Percentiles rank a stretch among this genome's conserved stretches.
phyloP scores from a whole-genome alignment of 2,797 vertebrate species.

The Leucoraja ocellata region DNA sequence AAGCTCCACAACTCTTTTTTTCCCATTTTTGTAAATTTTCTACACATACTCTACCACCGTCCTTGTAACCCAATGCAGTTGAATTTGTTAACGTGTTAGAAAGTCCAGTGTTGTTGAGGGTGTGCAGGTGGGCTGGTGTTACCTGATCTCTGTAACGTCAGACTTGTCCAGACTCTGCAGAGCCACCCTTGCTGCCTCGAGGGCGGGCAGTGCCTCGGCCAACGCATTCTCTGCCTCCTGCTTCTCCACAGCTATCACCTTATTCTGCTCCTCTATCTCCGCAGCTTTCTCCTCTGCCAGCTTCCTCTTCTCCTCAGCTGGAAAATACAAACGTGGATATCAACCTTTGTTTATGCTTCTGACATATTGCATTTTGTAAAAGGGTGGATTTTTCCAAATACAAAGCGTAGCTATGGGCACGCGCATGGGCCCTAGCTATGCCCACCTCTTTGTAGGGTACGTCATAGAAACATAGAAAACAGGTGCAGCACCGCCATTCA shows the following conservation, averaged over 20 bases:
- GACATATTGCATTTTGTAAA: not conserved
- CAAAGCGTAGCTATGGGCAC: no score
- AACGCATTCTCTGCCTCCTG: slow-evolving; percentile 76
- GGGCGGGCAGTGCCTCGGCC: slow-evolving; percentile 78
- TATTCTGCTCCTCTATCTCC: slow-evolving; percentile 89
- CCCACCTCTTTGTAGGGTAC: no score
- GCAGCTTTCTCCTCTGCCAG: slow-evolving; percentile 81
- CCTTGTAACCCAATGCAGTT: not conserved
- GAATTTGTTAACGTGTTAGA: not conserved
- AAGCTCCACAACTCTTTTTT: not conserved
- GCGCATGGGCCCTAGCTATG: no score
- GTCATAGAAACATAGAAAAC: no score
- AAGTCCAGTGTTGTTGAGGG: no score
- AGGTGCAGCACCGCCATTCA: no score
- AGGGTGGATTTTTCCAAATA: no score
- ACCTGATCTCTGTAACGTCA: slow-evolving; percentile 95
- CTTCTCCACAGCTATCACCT: slow-evolving; percentile 81
- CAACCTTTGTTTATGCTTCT: not conserved
- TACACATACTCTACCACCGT: not conserved
- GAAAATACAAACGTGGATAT: not conserved
- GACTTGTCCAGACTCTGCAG: slow-evolving; percentile 88
- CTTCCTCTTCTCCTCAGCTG: slow-evolving; percentile 85
- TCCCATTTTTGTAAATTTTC: not conserved
- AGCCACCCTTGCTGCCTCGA: slow-evolving; percentile 79
- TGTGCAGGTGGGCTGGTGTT: not conserved